phyloP scores from a whole-genome alignment of 2,797 vertebrate species.

The Gambelia wislizenii region DNA sequence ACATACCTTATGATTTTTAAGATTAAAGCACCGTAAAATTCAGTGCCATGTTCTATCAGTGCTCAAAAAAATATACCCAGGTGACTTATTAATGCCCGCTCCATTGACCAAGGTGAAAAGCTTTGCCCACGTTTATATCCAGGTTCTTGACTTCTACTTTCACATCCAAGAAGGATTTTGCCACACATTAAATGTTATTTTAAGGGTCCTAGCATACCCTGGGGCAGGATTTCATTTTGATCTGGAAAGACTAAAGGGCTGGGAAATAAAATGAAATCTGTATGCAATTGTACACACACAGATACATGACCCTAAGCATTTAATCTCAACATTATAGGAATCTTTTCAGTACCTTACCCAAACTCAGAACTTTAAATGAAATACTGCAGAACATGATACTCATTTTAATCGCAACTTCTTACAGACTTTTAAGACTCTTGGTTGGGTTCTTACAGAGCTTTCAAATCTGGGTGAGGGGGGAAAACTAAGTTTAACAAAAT shows the following conservation, averaged over 20 bases:
- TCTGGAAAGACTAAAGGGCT: conserved; percentile 39
- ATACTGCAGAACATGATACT: background rate
- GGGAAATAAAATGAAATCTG: conserved; percentile 29
- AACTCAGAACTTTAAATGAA: background rate
- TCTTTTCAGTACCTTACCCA: background rate
- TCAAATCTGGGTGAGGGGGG: background rate
- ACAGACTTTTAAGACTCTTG: background rate
- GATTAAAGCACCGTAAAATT: conserved; percentile 17
- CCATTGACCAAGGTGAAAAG: background rate
- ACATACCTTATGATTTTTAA: background rate
- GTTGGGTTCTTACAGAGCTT: background rate
- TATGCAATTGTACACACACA: background rate
- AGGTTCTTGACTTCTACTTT: background rate
- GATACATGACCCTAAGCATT: background rate
- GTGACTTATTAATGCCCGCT: background rate
- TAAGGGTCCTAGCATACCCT: background rate
- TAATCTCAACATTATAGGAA: background rate
- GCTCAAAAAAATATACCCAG: background rate
- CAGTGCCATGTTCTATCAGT: background rate
- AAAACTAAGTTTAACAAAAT: background rate
- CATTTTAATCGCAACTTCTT: conserved; percentile 5
- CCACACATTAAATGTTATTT: background rate
- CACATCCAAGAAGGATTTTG: conserved; percentile 27
- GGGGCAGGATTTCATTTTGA: conserved; percentile 31
- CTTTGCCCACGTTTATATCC: background rate